Percentiles rank a stretch among this genome's conserved stretches.
phyloP scores from a whole-genome alignment of 1,140 invertebrate species.

The Drosophila insularis region DNA sequence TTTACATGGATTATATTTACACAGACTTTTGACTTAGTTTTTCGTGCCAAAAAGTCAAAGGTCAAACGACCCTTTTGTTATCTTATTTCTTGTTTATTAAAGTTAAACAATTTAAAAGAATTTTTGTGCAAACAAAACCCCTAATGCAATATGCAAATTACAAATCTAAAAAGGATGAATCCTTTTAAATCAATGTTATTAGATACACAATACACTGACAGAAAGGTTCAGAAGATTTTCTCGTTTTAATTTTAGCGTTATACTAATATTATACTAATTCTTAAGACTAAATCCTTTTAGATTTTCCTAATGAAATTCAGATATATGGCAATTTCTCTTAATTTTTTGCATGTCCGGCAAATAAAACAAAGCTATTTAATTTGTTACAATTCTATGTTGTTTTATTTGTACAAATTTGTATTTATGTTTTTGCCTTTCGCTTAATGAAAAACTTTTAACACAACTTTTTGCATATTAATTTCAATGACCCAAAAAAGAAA shows the following conservation, averaged over 20 bases:
- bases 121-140: slow-evolving; percentile 50
- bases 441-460: slow-evolving; percentile 42
- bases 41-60: slow-evolving; percentile 43
- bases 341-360: no score
- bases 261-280: no score
- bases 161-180: slow-evolving; percentile 36
- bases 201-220: neutral
- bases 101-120: slow-evolving; percentile 40
- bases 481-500: neutral
- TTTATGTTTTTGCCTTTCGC: slow-evolving; percentile 36
- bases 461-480: slow-evolving; percentile 8
- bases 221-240: neutral
- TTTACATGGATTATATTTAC: slow-evolving; percentile 15
- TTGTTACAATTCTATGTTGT: slow-evolving; percentile 47
- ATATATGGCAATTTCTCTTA: no score
- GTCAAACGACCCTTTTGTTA: slow-evolving; percentile 16
- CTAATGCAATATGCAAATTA: slow-evolving; percentile 61
- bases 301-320: no score
- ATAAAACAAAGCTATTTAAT: slow-evolving; percentile 65
- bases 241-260: no score
- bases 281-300: no score
- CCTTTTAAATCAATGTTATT: neutral
- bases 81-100: slow-evolving; percentile 45
- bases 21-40: slow-evolving; percentile 39
- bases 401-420: neutral